phyloP scores from a whole-genome alignment of 2,113 vertebrate species.

The Hemiscyllium ocellatum region DNA sequence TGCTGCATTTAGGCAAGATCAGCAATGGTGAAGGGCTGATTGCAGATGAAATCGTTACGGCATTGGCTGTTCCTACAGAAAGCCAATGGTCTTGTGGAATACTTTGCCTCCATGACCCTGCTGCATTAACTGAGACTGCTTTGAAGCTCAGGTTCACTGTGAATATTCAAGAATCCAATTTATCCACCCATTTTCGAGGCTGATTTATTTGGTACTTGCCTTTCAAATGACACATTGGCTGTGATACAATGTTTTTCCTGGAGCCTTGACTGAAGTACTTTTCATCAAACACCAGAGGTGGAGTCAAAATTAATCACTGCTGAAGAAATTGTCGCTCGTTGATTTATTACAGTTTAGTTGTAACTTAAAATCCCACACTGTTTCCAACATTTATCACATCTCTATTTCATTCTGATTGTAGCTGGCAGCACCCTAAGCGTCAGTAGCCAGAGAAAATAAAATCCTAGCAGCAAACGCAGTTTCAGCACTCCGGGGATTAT shows the following conservation, averaged over 20 bases:
- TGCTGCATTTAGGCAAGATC: background rate
- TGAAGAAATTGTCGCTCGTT: background rate
- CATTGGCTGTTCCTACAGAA: background rate
- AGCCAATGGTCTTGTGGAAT: background rate
- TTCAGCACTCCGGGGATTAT: background rate
- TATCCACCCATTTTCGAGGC: background rate
- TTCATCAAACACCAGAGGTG: slow-evolving; percentile 21
- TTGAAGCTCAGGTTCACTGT: background rate
- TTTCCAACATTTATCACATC: slow-evolving; percentile 32
- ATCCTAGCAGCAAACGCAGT: slow-evolving; percentile 8
- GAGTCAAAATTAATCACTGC: slow-evolving; percentile 9
- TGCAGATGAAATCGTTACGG: background rate
- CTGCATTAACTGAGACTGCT: slow-evolving; percentile 16
- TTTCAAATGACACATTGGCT: slow-evolving; percentile 3
- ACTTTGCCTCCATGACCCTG: background rate
- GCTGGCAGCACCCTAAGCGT: slow-evolving; percentile 12
- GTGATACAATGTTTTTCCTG: slow-evolving; percentile 13
- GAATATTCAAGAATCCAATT: slow-evolving; percentile 15
- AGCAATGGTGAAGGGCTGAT: background rate
- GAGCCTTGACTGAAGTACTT: slow-evolving; percentile 31
- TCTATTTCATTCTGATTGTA: slow-evolving; percentile 33
- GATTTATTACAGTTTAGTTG: slow-evolving; percentile 26
- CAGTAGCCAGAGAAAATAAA: slow-evolving; percentile 30
- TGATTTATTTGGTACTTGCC: slow-evolving; percentile 27
- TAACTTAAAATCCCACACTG: slow-evolving; percentile 15